A percentile compares a stretch with the other conserved stretches of the same genome.
phyloP scores from a whole-genome alignment of 2,797 vertebrate species.

The Antrozous pallidus region DNA sequence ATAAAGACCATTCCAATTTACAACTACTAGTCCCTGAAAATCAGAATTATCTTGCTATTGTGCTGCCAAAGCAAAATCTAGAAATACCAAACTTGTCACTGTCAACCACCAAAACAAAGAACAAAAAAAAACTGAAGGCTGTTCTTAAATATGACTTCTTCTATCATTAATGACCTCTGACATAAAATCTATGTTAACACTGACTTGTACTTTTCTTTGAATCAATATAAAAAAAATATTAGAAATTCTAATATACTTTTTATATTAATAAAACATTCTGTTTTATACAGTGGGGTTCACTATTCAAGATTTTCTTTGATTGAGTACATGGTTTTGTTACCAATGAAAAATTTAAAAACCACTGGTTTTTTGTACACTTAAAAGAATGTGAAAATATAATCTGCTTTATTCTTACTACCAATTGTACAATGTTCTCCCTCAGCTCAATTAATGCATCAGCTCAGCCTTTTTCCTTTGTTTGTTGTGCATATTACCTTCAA shows the following conservation, averaged over 20 bases:
- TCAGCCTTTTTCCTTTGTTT: background rate
- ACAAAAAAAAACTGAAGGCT: background rate
- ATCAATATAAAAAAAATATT: background rate
- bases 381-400: background rate
- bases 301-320: slow-evolving; percentile 10
- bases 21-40: background rate
- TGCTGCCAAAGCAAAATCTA: background rate
- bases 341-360: background rate
- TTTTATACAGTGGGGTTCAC: background rate
- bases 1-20: background rate
- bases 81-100: background rate
- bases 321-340: background rate
- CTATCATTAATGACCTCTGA: background rate
- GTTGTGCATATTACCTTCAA: background rate
- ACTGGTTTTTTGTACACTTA: background rate
- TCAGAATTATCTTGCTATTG: background rate
- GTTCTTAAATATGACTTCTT: background rate
- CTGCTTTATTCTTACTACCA: background rate
- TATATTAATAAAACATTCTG: slow-evolving; percentile 5
- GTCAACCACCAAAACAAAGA: background rate
- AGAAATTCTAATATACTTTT: slow-evolving; percentile 25
- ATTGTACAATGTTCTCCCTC: background rate
- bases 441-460: background rate
- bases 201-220: slow-evolving; percentile 16
- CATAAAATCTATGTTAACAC: background rate